Evolutionary conservation across 2,113 vertebrate genomes (phyloP), one percentile per base, ranked within the genome.

Genomic region (Microtus pennsylvanicus): DNA sequence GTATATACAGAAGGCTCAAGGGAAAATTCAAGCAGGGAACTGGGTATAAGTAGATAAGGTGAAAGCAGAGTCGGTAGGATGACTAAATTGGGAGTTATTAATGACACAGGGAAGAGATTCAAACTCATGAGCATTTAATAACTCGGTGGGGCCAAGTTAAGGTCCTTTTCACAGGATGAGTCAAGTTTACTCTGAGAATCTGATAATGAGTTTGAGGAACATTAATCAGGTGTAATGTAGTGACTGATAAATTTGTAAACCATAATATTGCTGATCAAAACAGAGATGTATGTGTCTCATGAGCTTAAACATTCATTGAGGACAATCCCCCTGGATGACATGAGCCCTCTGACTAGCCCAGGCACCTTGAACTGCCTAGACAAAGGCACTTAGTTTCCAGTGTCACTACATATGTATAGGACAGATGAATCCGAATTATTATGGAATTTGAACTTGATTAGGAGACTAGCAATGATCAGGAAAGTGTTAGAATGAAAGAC

Each of bases 311-410:
- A 82, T 13, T 11, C 0, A 28, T 5, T 11, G 3, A 21, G 28
- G 13, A 7, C 19, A 17, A 12, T 35, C 58, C 7, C 45, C 12
- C 7, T 10, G 4, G 52, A n/a, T 2, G 12, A 7, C 14, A 0
- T 22, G 10, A 45, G 52, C 11, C 22, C 21, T 11, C n/a, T 35
- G 1, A 26, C 52, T 47, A 35, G 52, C 3, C 69, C 61, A 4
- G 0, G 11, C 69, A 45, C 28, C 35, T 38, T 50, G 7, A 13
- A n/a, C 0, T 45, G 7, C 5, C 35, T 65, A 10, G 24, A 69
- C 24, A 69, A 80, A 61, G 72, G 52, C 16, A 52, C 6, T 12
- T 14, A n/a, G 21, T 70, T 69, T 76, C 19, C 55, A 10, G 3
- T 10, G 35, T 58, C 12, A 3, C 13, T n/a, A 33, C 14, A 76